Base-by-base conservation (phyloP, 2,113 vertebrate species). In the Malurus cyaneus region DNA sequence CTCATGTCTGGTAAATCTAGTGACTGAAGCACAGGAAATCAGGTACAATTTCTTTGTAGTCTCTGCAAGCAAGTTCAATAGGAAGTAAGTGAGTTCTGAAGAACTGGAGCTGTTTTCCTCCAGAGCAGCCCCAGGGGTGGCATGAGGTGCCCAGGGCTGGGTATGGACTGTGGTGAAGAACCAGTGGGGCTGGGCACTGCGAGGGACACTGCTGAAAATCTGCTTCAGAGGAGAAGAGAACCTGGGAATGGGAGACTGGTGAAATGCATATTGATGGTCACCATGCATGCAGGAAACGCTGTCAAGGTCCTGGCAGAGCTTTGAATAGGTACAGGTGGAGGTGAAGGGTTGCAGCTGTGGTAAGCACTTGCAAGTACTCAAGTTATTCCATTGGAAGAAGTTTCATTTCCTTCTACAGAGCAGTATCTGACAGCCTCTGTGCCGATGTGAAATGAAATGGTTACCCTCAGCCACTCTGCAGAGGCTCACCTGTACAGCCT, bases 81-180 rank as follows among this genome's bases (percentile, higher is more conserved):
- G 85, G 31, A 89, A 82, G 12, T 18, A 23, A 44, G 29, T 44
- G 67, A 2, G 2, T 83, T 93, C 47, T 60, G 79, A 78, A 88
- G 70, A 91, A 53, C 57, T 23, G 44, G 29, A 88, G 53, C 36
- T 39, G 17, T 72, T 39, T 81, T 79, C 59, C 71, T 77, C 62
- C 41, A 13, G 14, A 71, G 62, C 77, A 53, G 34, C 46, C 24
- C 4, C 62, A 18, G 47, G 1, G 1, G 9, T 64, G 29, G 78
- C 32, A 47, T 32, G 73, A 34, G 23, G 36, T 34, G 36, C 17
- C 2, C 34, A 12, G 60, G 74, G 36, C 49, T 76, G 73, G 28
- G 24, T 25, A 3, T 0, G 10, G 0, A 0, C 24, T 0, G 0
- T 6, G 12, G 31, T 6, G 21, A 32, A 53, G 52, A 49, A 2